Evolutionary conservation across 37 sponge, comb jelly and placozoan genomes (phyloP).

Genomic region (Agelas oroides): DNA sequence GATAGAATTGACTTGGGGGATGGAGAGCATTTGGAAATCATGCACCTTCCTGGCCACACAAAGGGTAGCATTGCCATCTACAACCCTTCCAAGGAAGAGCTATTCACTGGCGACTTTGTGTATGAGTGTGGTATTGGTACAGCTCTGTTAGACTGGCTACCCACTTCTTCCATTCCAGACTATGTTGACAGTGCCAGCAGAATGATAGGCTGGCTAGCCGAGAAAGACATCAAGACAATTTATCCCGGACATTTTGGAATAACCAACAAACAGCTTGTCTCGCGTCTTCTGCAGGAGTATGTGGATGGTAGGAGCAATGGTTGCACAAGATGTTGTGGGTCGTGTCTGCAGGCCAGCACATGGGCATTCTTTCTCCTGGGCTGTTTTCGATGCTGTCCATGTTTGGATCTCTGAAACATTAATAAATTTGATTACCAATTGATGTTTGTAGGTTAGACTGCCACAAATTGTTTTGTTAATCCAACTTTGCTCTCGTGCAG

Average conservation of each 20-base stretch:
- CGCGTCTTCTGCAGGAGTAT: background rate
- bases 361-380: background rate
- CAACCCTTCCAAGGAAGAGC: background rate
- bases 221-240: background rate
- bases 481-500: no score
- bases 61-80: constrained; percentile 6
- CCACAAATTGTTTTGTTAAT: no score
- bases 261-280: background rate
- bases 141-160: constrained; percentile 3
- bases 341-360: background rate
- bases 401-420: background rate
- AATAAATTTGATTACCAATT: no score
- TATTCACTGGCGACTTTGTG: constrained; percentile 10
- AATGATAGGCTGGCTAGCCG: constrained; percentile 7
- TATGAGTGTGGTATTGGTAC: constrained; percentile 1
- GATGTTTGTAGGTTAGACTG: no score
- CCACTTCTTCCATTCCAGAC: background rate
- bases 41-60: constrained; percentile 13
- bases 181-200: constrained; percentile 2
- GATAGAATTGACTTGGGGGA: background rate
- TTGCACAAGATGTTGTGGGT: background rate
- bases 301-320: background rate
- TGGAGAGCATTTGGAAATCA: constrained; percentile 1
- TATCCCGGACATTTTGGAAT: constrained; percentile 16
- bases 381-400: constrained; percentile 10